These are phyloP conservation scores for Rhabdomys pumilio DNA, from an alignment of 2,797 vertebrate species.

Conservation along the genomic window DNA sequence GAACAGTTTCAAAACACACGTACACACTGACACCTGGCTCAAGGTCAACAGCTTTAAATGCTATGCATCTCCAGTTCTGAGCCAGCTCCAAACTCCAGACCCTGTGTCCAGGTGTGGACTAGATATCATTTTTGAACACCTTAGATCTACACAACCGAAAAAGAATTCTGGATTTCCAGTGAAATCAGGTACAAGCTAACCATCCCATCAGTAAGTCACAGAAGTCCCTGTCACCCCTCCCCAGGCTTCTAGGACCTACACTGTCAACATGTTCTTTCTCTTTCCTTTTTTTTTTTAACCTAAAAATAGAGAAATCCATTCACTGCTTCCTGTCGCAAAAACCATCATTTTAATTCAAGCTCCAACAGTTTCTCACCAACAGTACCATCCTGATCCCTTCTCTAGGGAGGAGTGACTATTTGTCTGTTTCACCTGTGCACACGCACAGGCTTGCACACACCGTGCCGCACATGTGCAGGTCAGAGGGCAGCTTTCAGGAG, in stretches of 20 bases:
- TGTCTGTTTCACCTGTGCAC: not conserved
- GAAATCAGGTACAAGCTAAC: not conserved
- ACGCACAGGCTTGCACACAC: not conserved
- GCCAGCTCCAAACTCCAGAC: not conserved
- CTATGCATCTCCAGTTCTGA: not conserved
- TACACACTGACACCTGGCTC: not conserved
- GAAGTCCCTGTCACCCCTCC: not conserved
- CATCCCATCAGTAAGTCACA: not conserved
- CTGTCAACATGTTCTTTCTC: constrained; percentile 16
- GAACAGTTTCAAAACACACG: not conserved
- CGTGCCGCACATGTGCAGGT: not conserved
- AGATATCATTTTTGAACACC: not conserved
- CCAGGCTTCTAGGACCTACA: not conserved
- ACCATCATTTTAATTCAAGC: not conserved
- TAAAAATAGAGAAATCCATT: not conserved
- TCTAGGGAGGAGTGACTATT: not conserved
- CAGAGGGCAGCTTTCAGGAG: not conserved
- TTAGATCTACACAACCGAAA: not conserved
- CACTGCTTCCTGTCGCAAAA: not conserved
- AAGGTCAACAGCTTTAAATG: not conserved
- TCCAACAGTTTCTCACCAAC: not conserved
- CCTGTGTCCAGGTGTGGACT: not conserved
- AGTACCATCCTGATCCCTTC: not conserved
- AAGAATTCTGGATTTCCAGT: not conserved
- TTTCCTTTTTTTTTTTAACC: constrained; percentile 28